Conservation (phyloP, 2,888 invertebrate genomes). For the Trissoscelio sp. region DNA sequence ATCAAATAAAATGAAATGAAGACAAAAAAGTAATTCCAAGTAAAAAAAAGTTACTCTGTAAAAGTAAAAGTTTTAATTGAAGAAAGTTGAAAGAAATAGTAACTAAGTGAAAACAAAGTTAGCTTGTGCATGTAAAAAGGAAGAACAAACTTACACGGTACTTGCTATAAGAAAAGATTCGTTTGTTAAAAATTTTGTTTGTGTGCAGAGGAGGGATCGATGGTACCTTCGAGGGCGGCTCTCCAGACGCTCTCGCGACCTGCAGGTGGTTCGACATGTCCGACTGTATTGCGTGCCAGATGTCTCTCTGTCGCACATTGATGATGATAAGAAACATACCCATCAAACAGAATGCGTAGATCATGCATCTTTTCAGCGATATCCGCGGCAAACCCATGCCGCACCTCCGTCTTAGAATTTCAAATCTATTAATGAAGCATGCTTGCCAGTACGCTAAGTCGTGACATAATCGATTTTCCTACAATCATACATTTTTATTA, state of each 20-base stretch:
- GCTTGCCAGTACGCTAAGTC: conserved; percentile 41
- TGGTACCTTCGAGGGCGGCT: conserved; percentile 71
- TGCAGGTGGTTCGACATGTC: conserved; percentile 73
- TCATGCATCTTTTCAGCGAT: conserved; percentile 86
- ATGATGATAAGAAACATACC: conserved; percentile 85
- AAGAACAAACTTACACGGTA: conserved; percentile 10
- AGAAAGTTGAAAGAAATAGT: too few relatives aligned
- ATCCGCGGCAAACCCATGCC: conserved; percentile 85
- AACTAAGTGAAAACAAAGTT: neutral
- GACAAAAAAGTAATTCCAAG: too few relatives aligned
- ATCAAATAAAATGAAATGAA: neutral
- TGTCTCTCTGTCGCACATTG: conserved; percentile 83
- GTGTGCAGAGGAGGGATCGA: neutral
- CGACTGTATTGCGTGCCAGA: conserved; percentile 80
- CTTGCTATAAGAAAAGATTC: neutral
- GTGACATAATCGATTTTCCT: conserved; percentile 47
- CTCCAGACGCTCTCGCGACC: conserved; percentile 39
- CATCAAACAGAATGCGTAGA: conserved; percentile 85
- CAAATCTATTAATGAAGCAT: conserved; percentile 52
- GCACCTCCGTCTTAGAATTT: conserved; percentile 63
- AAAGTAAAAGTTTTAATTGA: neutral
- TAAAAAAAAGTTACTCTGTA: neutral
- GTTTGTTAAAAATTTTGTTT: conserved; percentile 16
- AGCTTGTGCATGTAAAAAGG: neutral
- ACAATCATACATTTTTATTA: too few relatives aligned